Percentiles rank a stretch among this genome's conserved stretches.
Evolutionary conservation across 2,797 vertebrate species (phyloP).

Genomic region (Scarus forsteni): DNA sequence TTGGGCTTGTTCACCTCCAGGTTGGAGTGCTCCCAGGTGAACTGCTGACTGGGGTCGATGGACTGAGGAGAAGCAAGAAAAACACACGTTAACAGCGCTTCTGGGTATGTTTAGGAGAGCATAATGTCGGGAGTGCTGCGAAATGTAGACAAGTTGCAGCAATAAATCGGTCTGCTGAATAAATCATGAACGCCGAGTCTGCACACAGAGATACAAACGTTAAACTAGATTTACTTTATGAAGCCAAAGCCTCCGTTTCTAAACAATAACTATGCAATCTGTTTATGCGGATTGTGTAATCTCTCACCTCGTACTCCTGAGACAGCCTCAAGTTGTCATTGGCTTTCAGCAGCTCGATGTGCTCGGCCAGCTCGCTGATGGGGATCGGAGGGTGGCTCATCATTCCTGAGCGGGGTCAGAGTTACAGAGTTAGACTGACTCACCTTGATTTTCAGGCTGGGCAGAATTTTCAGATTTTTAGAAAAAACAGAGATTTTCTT

Average conservation of each 20-base stretch:
- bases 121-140: constrained; percentile 52
- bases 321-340: constrained; percentile 99
- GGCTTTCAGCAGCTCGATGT: constrained; percentile 97
- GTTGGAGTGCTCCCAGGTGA: constrained; percentile 99
- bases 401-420: constrained; percentile 88
- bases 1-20: constrained; percentile 98
- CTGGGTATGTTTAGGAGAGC: constrained; percentile 36
- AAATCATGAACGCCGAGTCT: constrained; percentile 65
- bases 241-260: constrained; percentile 34
- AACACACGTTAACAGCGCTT: constrained; percentile 9
- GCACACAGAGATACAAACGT: constrained; percentile 47
- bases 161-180: constrained; percentile 69
- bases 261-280: constrained; percentile 37
- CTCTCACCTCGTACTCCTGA: constrained; percentile 97
- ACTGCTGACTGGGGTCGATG: constrained; percentile 97
- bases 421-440: constrained; percentile 14
- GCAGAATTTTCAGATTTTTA: too few species aligned
- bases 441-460: constrained; percentile 36
- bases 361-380: constrained; percentile 94
- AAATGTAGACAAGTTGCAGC: constrained; percentile 48
- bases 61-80: constrained; percentile 82
- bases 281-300: constrained; percentile 36
- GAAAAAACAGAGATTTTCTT: too few species aligned
- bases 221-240: constrained; percentile 63
- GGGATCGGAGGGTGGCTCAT: constrained; percentile 97